These are phyloP conservation scores for Cephalopholis sonnerati DNA, from an alignment of 2,113 vertebrate genomes.

Conservation along the genomic window DNA sequence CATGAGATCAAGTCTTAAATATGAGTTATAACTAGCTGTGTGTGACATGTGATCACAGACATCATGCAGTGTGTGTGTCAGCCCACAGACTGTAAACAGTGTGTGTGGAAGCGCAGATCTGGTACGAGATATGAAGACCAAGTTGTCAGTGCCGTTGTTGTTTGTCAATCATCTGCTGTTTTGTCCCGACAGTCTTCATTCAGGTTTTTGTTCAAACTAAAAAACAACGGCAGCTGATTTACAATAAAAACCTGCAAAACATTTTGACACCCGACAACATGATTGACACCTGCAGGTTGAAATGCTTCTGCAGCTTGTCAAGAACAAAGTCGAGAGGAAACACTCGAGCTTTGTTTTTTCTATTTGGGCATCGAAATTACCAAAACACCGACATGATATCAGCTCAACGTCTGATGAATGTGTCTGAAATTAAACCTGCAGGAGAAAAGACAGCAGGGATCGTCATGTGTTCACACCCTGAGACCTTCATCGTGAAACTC, in stretches of 20 bases:
- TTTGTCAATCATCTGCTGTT: constrained; percentile 30
- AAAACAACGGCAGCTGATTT: constrained; percentile 7
- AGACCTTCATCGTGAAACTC: not conserved
- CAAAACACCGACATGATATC: not conserved
- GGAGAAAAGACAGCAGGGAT: not conserved
- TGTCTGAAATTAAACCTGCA: not conserved
- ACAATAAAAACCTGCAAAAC: constrained; percentile 48
- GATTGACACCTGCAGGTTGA: constrained; percentile 38
- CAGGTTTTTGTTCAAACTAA: constrained; percentile 19
- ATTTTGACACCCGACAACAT: constrained; percentile 47
- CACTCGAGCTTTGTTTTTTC: not conserved
- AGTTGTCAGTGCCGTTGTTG: not conserved
- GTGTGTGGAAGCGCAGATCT: too few species aligned
- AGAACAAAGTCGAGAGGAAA: constrained; percentile 12
- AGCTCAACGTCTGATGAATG: not conserved
- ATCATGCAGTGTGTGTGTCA: not conserved
- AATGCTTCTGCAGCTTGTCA: not conserved
- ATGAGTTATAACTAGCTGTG: not conserved
- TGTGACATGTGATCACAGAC: not conserved
- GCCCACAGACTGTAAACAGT: too few species aligned
- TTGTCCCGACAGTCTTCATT: constrained; percentile 6
- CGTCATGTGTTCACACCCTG: too few species aligned
- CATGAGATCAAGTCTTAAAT: not conserved
- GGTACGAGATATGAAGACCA: not conserved
- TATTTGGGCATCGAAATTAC: not conserved